Conservation (phyloP, 2,113 vertebrate species). For the Nettapus auritus region DNA sequence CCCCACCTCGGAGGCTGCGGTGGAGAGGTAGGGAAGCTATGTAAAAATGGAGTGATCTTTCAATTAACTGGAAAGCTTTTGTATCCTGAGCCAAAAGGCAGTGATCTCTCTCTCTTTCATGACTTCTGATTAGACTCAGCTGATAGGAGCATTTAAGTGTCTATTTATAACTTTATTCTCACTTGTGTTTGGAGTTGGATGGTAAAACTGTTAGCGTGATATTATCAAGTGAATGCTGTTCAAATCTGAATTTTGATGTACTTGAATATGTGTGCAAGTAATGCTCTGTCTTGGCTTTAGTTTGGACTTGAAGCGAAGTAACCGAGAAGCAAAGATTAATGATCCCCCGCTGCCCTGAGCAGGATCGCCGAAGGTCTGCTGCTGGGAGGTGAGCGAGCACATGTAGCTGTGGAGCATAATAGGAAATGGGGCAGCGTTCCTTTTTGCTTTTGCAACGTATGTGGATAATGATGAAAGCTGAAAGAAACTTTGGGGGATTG, state of each 20-base stretch:
- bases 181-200: background rate
- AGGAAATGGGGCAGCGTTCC: background rate
- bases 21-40: background rate
- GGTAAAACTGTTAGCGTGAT: background rate
- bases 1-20: background rate
- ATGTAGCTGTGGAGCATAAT: background rate
- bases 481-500: background rate
- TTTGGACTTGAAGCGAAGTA: background rate
- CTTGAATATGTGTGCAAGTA: fast-evolving
- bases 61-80: background rate
- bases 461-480: background rate
- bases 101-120: background rate
- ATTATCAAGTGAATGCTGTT: background rate
- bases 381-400: background rate
- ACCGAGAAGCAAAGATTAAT: background rate
- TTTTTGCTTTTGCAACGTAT: background rate
- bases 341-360: background rate
- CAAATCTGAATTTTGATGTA: background rate
- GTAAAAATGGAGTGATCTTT: background rate
- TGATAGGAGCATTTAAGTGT: background rate
- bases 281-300: background rate
- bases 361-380: background rate
- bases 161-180: background rate
- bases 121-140: constrained; percentile 11
- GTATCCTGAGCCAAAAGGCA: background rate